Evolutionary conservation across 35 echinoderm and acorn worm genomes (phyloP).

Genomic region (Patiria miniata): DNA sequence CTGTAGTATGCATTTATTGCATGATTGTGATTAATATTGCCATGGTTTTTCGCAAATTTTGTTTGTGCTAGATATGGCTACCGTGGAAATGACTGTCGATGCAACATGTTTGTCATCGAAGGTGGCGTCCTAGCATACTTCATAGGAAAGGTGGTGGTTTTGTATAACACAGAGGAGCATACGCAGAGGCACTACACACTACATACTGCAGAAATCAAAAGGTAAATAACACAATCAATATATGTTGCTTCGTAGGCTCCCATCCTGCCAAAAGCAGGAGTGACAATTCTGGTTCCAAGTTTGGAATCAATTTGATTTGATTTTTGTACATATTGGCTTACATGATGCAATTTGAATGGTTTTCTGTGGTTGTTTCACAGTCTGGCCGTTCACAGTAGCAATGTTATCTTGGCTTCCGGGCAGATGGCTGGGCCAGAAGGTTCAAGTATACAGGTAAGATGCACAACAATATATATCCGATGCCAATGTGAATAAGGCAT

Average conservation of each 20-base stretch:
- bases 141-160: slow-evolving; percentile 58
- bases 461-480: too few relatives aligned
- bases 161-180: slow-evolving; percentile 68
- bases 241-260: too few relatives aligned
- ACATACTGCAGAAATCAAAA: slow-evolving; percentile 83
- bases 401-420: slow-evolving; percentile 74
- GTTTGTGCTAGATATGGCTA: slow-evolving; percentile 80
- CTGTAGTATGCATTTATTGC: too few relatives aligned
- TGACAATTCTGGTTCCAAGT: too few relatives aligned
- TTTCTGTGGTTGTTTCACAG: slow-evolving; percentile 38
- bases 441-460: slow-evolving; percentile 33
- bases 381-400: slow-evolving; percentile 75
- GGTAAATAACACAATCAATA: slow-evolving; percentile 18
- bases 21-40: too few relatives aligned
- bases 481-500: too few relatives aligned
- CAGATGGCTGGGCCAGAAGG: slow-evolving; percentile 38
- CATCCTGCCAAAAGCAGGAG: too few relatives aligned
- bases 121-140: slow-evolving; percentile 82
- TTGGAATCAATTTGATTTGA: too few relatives aligned
- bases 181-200: slow-evolving; percentile 82
- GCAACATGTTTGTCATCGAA: slow-evolving; percentile 68
- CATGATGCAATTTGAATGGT: too few relatives aligned
- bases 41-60: too few relatives aligned
- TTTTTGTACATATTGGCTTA: too few relatives aligned
- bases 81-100: slow-evolving; percentile 92